phyloP scores from a whole-genome alignment of 2,888 invertebrate genomes.

The Heliconius sara region DNA sequence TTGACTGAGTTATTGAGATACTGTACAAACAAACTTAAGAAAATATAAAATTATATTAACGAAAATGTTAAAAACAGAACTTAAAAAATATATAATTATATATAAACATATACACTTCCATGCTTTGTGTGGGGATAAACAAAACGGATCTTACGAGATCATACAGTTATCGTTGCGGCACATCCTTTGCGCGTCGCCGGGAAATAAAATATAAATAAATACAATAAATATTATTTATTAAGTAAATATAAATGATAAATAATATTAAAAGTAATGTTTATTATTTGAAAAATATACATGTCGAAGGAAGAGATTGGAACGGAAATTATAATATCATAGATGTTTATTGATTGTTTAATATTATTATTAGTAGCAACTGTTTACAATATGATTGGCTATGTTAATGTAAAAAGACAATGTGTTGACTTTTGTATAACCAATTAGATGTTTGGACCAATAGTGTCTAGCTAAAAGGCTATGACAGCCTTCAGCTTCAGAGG shows the following conservation, averaged over 20 bases:
- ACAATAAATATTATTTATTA: not conserved
- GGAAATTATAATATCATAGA: too few relatives aligned
- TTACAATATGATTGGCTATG: too few relatives aligned
- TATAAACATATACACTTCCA: not conserved
- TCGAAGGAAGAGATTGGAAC: too few relatives aligned
- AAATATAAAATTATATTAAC: not conserved
- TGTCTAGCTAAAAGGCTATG: too few relatives aligned
- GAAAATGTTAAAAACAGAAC: not conserved
- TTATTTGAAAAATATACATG: not conserved
- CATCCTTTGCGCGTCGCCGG: slow-evolving; percentile 65
- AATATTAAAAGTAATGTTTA: not conserved
- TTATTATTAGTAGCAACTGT: too few relatives aligned
- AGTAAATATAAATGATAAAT: not conserved
- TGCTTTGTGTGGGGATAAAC: slow-evolving; percentile 52
- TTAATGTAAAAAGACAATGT: too few relatives aligned
- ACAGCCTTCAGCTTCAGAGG: too few relatives aligned
- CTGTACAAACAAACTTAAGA: not conserved
- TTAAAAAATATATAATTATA: not conserved
- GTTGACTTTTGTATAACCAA: too few relatives aligned
- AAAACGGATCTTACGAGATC: slow-evolving; percentile 72
- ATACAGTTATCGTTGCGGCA: slow-evolving; percentile 75
- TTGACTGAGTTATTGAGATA: too few relatives aligned
- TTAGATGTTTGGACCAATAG: too few relatives aligned
- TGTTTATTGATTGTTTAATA: too few relatives aligned
- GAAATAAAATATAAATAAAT: slow-evolving; percentile 55